Percentiles rank a stretch among this genome's conserved stretches.
Evolutionary conservation across 2,888 invertebrate genomes (phyloP).

Genomic region (Teleiodes luculella): DNA sequence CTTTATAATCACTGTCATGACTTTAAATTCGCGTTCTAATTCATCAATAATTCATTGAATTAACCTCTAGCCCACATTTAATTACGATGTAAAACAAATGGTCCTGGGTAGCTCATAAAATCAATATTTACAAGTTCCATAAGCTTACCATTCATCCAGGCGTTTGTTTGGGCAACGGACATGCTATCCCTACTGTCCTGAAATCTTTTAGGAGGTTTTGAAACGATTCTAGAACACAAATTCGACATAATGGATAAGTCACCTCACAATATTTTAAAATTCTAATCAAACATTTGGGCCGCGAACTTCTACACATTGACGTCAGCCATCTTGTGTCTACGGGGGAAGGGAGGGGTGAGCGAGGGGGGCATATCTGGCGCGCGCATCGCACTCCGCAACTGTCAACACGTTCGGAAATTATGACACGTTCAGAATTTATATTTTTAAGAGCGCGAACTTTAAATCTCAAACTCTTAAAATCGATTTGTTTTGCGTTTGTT

Average conservation of each 20-base stretch:
- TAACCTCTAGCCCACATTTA: constrained; percentile 22
- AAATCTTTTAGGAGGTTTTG: constrained; percentile 86
- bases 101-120: constrained; percentile 35
- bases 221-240: constrained; percentile 86
- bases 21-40: not conserved
- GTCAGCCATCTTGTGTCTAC: constrained; percentile 54
- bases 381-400: not conserved
- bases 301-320: constrained; percentile 34
- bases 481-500: no score
- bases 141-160: constrained; percentile 91
- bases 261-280: constrained; percentile 38
- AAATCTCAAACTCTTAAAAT: no score
- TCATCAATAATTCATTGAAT: constrained; percentile 12
- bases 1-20: not conserved
- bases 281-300: constrained; percentile 43
- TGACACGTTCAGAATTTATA: constrained; percentile 8
- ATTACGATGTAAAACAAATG: constrained; percentile 33
- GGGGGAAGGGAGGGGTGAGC: not conserved
- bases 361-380: not conserved
- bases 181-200: constrained; percentile 85
- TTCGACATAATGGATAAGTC: constrained; percentile 80
- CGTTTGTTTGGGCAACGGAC: constrained; percentile 88
- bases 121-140: constrained; percentile 50
- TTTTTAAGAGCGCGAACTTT: not conserved
- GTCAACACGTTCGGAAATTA: not conserved